Evolutionary conservation across 2,797 vertebrate species (phyloP).

Genomic region (Dendrocincla tyrannina): DNA sequence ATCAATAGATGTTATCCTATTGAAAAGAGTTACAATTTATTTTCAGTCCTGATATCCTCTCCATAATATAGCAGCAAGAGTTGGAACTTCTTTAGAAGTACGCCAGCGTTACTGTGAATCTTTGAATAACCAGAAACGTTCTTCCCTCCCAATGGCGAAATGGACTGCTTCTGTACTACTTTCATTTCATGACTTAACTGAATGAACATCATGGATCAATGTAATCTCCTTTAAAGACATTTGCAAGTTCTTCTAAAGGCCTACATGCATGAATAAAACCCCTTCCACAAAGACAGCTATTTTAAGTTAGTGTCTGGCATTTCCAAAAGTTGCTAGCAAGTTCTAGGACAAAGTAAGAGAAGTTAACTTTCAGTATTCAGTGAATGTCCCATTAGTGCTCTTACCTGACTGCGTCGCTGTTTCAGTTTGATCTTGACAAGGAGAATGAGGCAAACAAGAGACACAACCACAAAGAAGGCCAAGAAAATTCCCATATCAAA

Average conservation of each 20-base stretch:
- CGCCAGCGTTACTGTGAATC: not conserved
- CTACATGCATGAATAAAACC: not conserved
- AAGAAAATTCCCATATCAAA: conserved; percentile 99
- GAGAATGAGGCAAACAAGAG: conserved; percentile 95
- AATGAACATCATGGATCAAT: not conserved
- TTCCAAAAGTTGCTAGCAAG: not conserved
- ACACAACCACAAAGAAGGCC: conserved; percentile 97
- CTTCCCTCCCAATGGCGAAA: not conserved
- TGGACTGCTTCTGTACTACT: not conserved
- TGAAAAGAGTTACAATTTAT: not conserved
- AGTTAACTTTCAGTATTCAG: not conserved
- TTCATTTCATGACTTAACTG: not conserved
- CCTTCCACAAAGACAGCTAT: not conserved
- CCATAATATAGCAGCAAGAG: not conserved
- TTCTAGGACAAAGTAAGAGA: not conserved
- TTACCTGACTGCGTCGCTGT: conserved; percentile 95
- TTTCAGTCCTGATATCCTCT: not conserved
- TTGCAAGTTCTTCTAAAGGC: not conserved
- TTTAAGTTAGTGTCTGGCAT: fast-evolving
- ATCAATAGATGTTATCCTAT: not conserved
- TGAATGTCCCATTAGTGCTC: not conserved
- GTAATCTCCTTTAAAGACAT: not conserved
- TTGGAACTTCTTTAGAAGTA: not conserved
- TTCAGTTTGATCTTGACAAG: conserved; percentile 99
- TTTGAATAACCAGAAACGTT: not conserved